Conservation (phyloP, 1,140 invertebrate genomes). For the Brachionus asplanchnoidis region DNA sequence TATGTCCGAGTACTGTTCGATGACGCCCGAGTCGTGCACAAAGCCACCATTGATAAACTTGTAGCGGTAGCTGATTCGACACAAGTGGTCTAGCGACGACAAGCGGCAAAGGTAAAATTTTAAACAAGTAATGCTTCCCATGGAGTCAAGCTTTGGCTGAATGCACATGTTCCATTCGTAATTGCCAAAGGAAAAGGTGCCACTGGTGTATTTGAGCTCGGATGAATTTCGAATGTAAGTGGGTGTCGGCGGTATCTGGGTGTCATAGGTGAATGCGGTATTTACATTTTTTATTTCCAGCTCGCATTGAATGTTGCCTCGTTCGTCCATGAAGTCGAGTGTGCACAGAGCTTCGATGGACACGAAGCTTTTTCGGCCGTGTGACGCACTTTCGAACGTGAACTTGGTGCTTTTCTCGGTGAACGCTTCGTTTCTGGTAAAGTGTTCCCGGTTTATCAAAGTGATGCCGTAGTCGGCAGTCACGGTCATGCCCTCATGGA, state of each 20-base stretch:
- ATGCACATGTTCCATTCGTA: constrained; percentile 78
- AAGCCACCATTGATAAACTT: constrained; percentile 69
- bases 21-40: constrained; percentile 68
- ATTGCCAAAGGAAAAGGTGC: constrained; percentile 70
- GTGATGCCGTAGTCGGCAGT: constrained; percentile 76
- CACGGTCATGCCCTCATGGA: constrained; percentile 64
- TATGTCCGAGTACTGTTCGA: constrained; percentile 63
- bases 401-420: constrained; percentile 70
- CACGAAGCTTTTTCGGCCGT: constrained; percentile 74
- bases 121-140: constrained; percentile 59
- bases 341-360: constrained; percentile 70
- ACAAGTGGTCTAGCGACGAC: constrained; percentile 75
- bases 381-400: constrained; percentile 68
- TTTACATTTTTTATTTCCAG: constrained; percentile 71
- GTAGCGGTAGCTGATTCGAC: constrained; percentile 68
- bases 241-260: constrained; percentile 58
- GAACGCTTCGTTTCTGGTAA: constrained; percentile 75
- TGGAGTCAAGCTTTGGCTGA: constrained; percentile 62
- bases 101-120: constrained; percentile 68
- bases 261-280: constrained; percentile 70
- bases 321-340: constrained; percentile 72
- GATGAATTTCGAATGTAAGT: constrained; percentile 41
- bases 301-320: constrained; percentile 77
- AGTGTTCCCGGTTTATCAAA: constrained; percentile 75
- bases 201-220: constrained; percentile 64